Conservation (phyloP, 1,140 invertebrate genomes). For the Tetramorium simillimum region DNA sequence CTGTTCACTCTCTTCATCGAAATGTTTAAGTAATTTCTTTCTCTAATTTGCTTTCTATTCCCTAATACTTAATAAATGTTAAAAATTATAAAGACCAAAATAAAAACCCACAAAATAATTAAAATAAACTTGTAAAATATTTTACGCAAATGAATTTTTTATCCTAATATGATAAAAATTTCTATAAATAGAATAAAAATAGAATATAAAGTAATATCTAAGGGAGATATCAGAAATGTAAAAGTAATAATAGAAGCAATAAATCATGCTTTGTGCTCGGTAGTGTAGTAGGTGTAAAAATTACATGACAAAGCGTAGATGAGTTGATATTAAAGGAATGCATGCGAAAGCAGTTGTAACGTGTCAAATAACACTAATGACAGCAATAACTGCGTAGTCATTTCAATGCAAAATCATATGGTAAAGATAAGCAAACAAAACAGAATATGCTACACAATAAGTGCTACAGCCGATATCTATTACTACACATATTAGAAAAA, state of each 20-base stretch:
- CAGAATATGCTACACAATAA: background rate
- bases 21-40: constrained; percentile 1
- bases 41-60: background rate
- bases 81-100: background rate
- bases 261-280: background rate
- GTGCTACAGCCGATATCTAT: background rate
- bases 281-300: background rate
- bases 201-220: background rate
- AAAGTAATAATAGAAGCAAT: background rate
- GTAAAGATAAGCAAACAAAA: constrained; percentile 4
- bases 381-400: constrained; percentile 3
- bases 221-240: background rate
- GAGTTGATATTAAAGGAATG: constrained; percentile 19
- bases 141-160: background rate
- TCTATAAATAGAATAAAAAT: background rate
- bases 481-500: background rate
- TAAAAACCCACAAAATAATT: background rate
- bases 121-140: background rate
- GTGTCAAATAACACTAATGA: constrained; percentile 38
- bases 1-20: background rate
- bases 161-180: background rate
- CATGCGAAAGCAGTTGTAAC: background rate
- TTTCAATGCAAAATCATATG: background rate
- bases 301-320: constrained; percentile 16
- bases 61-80: background rate